Percentiles rank a stretch among this genome's conserved stretches.
These are phyloP conservation scores for Litoditis marina DNA, from an alignment of 2,888 invertebrate genomes.

Conservation along the genomic window DNA sequence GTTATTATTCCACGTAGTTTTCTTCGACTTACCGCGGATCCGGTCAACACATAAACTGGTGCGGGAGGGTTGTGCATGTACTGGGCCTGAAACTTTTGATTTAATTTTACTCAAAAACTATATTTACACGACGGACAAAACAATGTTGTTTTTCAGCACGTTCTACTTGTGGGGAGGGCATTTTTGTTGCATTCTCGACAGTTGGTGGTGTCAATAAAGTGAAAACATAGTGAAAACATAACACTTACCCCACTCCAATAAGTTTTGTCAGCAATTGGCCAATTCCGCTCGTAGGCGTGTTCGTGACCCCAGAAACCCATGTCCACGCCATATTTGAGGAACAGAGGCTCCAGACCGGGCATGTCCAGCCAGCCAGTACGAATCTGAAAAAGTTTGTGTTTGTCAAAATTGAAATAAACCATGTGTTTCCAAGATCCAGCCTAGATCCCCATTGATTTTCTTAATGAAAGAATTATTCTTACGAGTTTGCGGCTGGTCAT, in stretches of 20 bases:
- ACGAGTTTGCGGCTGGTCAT: too few species aligned
- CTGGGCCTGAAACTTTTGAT: conserved; percentile 60
- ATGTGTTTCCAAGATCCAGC: not conserved
- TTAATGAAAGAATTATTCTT: not conserved
- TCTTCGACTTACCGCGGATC: conserved; percentile 70
- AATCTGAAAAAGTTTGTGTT: conserved; percentile 31
- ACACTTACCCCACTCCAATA: conserved; percentile 34
- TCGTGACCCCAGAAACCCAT: conserved; percentile 93
- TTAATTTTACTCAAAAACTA: too few species aligned
- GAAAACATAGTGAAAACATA: conserved; percentile 5
- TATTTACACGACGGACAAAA: too few species aligned
- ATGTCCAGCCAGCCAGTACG: conserved; percentile 60
- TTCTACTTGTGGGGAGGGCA: too few species aligned
- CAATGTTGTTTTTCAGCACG: too few species aligned
- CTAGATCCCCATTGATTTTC: conserved; percentile 49
- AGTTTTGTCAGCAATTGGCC: conserved; percentile 79
- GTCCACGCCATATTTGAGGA: conserved; percentile 84
- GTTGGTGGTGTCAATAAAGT: too few species aligned
- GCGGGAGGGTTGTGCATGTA: conserved; percentile 77
- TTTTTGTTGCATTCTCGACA: too few species aligned
- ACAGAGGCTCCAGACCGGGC: conserved; percentile 75
- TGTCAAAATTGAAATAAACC: not conserved
- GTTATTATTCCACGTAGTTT: not conserved
- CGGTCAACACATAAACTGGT: conserved; percentile 84
- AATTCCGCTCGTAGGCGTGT: conserved; percentile 90